A percentile compares a stretch with the other conserved stretches of the same genome.
Conservation (phyloP, 2,797 vertebrate species). For the Hypotaenidia okinawae region DNA sequence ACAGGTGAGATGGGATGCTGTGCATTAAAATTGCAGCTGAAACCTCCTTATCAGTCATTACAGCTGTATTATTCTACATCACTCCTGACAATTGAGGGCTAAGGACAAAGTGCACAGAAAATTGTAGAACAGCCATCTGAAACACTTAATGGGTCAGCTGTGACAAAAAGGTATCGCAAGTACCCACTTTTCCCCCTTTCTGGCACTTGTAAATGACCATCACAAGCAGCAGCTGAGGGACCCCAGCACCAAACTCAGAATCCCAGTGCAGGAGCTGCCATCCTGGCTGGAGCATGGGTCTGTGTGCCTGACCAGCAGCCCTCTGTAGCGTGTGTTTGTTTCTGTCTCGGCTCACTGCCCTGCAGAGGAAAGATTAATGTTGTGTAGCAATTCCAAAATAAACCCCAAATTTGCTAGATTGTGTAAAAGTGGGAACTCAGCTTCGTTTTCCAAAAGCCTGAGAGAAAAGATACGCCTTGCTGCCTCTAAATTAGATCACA, state of each 20-base stretch:
- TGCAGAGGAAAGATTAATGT: background rate
- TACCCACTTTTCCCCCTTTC: background rate
- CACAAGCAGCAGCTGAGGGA: background rate
- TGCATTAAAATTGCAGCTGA: background rate
- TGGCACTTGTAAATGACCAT: background rate
- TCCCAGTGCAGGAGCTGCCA: background rate
- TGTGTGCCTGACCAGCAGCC: background rate
- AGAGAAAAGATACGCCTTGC: constrained; percentile 75
- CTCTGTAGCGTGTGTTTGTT: background rate
- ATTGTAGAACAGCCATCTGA: background rate
- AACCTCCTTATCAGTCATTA: background rate
- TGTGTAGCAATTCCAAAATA: constrained; percentile 35
- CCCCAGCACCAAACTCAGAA: background rate
- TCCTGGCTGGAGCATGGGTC: background rate
- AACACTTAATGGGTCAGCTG: background rate
- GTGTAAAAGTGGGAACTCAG: constrained; percentile 30
- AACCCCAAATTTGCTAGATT: background rate
- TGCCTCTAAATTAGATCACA: constrained; percentile 86
- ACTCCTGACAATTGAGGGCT: background rate
- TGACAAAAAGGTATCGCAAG: background rate
- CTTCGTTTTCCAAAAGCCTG: constrained; percentile 62
- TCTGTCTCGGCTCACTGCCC: background rate
- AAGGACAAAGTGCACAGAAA: background rate
- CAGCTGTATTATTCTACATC: background rate
- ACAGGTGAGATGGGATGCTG: background rate